Conservation (phyloP, 2,888 invertebrate species). For the Myopa tessellatipennis region DNA sequence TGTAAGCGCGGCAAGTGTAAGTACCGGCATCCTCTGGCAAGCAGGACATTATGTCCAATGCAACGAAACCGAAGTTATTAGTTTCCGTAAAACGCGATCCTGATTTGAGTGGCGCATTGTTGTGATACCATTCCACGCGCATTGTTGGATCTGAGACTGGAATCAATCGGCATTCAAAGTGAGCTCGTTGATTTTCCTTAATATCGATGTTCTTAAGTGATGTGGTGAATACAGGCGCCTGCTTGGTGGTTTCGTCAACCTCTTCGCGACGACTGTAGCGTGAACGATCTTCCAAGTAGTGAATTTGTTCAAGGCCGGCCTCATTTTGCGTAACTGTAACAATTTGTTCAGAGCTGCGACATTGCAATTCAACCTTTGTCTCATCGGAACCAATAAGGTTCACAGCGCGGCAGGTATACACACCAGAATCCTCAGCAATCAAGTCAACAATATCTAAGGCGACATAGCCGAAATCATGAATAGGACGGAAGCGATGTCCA, state of each 20-base stretch:
- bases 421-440: slow-evolving; percentile 94
- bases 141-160: slow-evolving; percentile 93
- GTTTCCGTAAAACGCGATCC: slow-evolving; percentile 96
- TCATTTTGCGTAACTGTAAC: slow-evolving; percentile 89
- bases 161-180: slow-evolving; percentile 93
- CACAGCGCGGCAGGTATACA: slow-evolving; percentile 93
- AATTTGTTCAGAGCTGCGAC: slow-evolving; percentile 83
- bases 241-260: slow-evolving; percentile 85
- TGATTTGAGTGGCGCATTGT: slow-evolving; percentile 88
- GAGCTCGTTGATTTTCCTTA: slow-evolving; percentile 93
- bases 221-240: slow-evolving; percentile 93
- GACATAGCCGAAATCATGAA: slow-evolving; percentile 98
- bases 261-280: slow-evolving; percentile 80
- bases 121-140: slow-evolving; percentile 96
- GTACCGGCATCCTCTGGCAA: slow-evolving; percentile 96
- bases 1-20: slow-evolving; percentile 93
- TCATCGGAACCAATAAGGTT: slow-evolving; percentile 92
- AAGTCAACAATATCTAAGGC: slow-evolving; percentile 96
- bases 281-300: slow-evolving; percentile 86
- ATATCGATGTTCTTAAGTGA: slow-evolving; percentile 92
- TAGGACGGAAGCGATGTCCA: slow-evolving; percentile 94
- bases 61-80: slow-evolving; percentile 97
- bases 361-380: slow-evolving; percentile 78
- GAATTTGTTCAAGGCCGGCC: slow-evolving; percentile 88
- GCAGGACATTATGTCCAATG: slow-evolving; percentile 94